Evolutionary conservation across 2,888 invertebrate genomes (phyloP).

Genomic region (Dendrolimus houi): DNA sequence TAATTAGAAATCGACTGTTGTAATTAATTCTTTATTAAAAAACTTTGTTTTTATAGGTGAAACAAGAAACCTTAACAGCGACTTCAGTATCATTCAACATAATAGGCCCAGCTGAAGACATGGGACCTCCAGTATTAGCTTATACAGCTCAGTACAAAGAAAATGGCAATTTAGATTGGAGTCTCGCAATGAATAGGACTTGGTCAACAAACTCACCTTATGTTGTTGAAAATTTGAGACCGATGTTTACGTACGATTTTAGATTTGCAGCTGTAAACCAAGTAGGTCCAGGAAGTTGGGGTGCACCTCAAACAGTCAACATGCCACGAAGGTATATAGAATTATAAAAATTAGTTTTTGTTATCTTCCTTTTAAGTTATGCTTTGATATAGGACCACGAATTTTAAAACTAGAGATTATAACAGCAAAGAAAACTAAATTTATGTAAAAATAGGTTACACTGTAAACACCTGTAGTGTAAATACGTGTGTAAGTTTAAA

Average conservation of each 20-base stretch:
- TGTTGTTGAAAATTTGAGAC: constrained; percentile 85
- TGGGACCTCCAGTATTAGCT: constrained; percentile 85
- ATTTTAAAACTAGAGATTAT: too few species aligned
- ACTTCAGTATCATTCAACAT: constrained; percentile 90
- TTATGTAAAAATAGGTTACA: too few species aligned
- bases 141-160: constrained; percentile 87
- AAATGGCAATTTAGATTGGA: constrained; percentile 81
- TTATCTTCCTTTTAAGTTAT: too few species aligned
- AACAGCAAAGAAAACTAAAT: too few species aligned
- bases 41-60: constrained; percentile 61
- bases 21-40: too few species aligned
- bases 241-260: constrained; percentile 87
- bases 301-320: constrained; percentile 77
- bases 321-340: constrained; percentile 80
- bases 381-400: too few species aligned
- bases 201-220: constrained; percentile 90
- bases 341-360: background rate
- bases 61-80: constrained; percentile 83
- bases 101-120: constrained; percentile 82
- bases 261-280: constrained; percentile 90
- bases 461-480: too few species aligned
- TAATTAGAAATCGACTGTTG: too few species aligned
- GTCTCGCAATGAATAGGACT: constrained; percentile 80
- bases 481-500: too few species aligned
- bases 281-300: constrained; percentile 88